phyloP scores from a whole-genome alignment of 2,888 invertebrate genomes.

The Carpatolechia fugitivella region DNA sequence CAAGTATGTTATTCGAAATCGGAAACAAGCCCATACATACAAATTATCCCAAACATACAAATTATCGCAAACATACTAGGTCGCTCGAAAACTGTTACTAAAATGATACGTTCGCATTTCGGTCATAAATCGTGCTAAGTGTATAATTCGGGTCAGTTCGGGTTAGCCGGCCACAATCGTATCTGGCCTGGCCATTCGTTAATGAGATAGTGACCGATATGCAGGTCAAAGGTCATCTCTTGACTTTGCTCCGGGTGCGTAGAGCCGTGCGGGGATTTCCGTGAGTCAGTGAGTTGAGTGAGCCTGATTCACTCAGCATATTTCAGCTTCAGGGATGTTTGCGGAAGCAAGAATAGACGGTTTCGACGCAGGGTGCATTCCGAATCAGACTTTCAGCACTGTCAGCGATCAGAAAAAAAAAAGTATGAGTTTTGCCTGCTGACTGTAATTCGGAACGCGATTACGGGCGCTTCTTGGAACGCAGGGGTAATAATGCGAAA shows the following conservation, averaged over 20 bases:
- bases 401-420: no score
- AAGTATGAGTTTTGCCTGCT: no score
- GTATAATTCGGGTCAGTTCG: not conserved
- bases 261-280: constrained; percentile 2
- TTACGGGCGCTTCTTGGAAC: no score
- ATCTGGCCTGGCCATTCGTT: constrained; percentile 51
- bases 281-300: not conserved
- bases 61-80: not conserved
- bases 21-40: not conserved
- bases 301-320: not conserved
- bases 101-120: not conserved
- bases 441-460: no score
- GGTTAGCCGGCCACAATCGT: not conserved
- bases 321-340: no score
- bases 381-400: no score
- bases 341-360: no score
- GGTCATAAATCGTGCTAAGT: not conserved
- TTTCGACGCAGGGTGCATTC: no score
- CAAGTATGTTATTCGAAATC: not conserved
- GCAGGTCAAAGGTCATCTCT: constrained; percentile 60
- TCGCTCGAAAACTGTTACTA: constrained; percentile 3
- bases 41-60: not conserved
- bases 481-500: no score
- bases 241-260: constrained; percentile 37
- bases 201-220: constrained; percentile 73